These are phyloP conservation scores for Papilio protenor DNA, from an alignment of 2,888 invertebrate genomes.

Conservation along the genomic window DNA sequence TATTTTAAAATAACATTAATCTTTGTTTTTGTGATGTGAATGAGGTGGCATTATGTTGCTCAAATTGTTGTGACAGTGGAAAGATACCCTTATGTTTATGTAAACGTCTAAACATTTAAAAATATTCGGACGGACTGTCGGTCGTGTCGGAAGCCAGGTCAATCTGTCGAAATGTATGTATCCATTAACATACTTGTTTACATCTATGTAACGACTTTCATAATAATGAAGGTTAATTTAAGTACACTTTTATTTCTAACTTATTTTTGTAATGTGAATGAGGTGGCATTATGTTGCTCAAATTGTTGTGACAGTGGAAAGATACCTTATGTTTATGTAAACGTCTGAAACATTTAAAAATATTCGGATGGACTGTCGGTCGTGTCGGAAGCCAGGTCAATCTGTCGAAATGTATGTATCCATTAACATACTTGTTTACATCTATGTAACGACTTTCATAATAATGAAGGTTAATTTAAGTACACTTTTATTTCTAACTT, in stretches of 20 bases:
- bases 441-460: conserved; percentile 25
- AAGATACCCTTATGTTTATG: neutral
- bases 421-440: conserved; percentile 11
- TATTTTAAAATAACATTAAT: no score
- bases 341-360: conserved; percentile 45
- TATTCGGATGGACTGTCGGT: conserved; percentile 45
- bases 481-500: neutral
- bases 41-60: neutral
- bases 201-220: conserved; percentile 24
- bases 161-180: conserved; percentile 38
- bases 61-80: neutral
- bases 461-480: conserved; percentile 9
- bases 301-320: neutral
- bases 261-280: neutral
- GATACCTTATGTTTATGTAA: neutral
- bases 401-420: conserved; percentile 36
- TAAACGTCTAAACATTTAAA: conserved; percentile 41
- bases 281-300: neutral
- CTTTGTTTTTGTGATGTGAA: neutral
- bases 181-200: conserved; percentile 15
- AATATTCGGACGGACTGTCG: conserved; percentile 47
- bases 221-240: conserved; percentile 10
- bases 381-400: conserved; percentile 50
- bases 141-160: conserved; percentile 50
- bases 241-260: neutral